Conservation (phyloP, 1,140 invertebrate species). For the Hetaerina americana region DNA sequence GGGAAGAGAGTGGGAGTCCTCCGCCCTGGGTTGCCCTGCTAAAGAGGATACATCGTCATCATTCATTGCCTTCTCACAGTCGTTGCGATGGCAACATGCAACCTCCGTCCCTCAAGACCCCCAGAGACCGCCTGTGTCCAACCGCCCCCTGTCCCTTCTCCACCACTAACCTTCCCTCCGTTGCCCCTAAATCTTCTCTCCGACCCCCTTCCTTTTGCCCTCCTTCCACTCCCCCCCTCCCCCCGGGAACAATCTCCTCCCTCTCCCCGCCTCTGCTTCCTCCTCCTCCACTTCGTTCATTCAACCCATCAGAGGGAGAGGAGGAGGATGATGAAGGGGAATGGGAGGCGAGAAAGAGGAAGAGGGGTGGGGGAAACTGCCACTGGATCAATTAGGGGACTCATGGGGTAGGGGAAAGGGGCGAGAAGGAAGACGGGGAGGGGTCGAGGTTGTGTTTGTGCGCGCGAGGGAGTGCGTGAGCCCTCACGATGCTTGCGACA, state of each 20-base stretch:
- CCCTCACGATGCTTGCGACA: too few relatives aligned
- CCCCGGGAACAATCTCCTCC: too few relatives aligned
- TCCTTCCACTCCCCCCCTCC: too few relatives aligned
- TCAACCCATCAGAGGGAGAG: not conserved
- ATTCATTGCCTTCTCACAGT: not conserved
- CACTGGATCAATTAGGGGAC: not conserved
- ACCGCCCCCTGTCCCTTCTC: too few relatives aligned
- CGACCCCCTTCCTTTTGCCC: too few relatives aligned
- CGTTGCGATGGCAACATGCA: constrained; percentile 4
- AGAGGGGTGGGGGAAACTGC: not conserved
- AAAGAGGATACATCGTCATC: not conserved
- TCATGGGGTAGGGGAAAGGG: not conserved
- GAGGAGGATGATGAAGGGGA: not conserved
- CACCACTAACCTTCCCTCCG: too few relatives aligned
- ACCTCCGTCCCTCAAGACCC: not conserved
- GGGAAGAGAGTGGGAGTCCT: not conserved
- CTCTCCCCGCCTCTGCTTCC: too few relatives aligned
- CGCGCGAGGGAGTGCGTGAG: too few relatives aligned
- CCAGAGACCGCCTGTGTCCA: too few relatives aligned
- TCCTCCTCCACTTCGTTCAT: not conserved
- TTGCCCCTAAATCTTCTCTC: too few relatives aligned
- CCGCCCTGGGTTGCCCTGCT: not conserved
- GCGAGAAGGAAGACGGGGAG: constrained; percentile 2
- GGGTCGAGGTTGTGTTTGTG: too few relatives aligned
- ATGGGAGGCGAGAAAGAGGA: not conserved